These are phyloP conservation scores for Thysanoteuthis rhombus DNA, from an alignment of 2,888 invertebrate genomes.

Conservation along the genomic window DNA sequence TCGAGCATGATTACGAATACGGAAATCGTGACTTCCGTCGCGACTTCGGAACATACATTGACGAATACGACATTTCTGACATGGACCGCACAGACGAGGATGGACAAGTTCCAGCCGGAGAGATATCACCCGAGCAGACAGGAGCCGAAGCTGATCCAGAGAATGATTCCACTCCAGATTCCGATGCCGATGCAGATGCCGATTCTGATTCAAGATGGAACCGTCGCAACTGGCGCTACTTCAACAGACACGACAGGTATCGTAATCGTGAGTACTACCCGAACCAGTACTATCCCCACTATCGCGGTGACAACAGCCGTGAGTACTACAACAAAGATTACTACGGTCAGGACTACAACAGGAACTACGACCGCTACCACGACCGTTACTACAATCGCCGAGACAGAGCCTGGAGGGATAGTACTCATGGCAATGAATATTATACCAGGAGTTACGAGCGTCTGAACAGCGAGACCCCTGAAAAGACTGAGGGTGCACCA, in stretches of 20 bases:
- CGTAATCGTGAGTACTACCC: neutral
- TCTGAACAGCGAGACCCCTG: neutral
- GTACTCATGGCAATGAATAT: neutral
- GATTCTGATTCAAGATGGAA: neutral
- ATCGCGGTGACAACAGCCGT: neutral
- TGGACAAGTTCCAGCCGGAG: neutral
- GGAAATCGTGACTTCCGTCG: constrained; percentile 1
- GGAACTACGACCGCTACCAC: neutral
- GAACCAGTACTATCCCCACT: neutral
- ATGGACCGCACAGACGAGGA: neutral
- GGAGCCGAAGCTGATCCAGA: neutral
- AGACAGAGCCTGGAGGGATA: neutral
- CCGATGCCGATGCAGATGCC: neutral
- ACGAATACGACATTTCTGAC: neutral
- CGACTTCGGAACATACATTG: neutral
- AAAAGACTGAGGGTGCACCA: neutral
- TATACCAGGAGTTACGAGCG: neutral
- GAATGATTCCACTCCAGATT: neutral
- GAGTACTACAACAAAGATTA: constrained; percentile 14
- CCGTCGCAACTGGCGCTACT: neutral
- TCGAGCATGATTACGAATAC: constrained; percentile 22
- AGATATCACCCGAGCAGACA: neutral
- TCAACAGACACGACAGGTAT: neutral
- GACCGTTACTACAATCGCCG: neutral
- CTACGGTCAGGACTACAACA: neutral